Conservation (phyloP, 2,888 invertebrate genomes). For the Pseudococcus jackbeardsleyi region DNA sequence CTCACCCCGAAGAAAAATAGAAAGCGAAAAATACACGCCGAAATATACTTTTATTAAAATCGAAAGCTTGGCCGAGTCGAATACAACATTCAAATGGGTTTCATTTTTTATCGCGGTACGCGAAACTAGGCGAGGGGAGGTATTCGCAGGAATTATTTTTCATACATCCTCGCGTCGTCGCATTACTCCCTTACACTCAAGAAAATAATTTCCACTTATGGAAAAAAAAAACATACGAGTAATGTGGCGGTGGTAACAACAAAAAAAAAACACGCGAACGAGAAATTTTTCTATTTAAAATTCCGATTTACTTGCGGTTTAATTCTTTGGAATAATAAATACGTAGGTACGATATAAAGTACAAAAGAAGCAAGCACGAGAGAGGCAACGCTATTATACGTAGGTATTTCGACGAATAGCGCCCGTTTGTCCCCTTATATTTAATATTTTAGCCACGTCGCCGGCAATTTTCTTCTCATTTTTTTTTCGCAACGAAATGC, state of each 20-base stretch:
- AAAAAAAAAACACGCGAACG: constrained; percentile 39
- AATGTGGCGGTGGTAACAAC: not conserved
- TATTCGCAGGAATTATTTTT: constrained; percentile 12
- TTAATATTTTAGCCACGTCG: constrained; percentile 43
- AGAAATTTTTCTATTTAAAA: constrained; percentile 3
- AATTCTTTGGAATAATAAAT: constrained; percentile 31
- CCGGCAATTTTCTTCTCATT: constrained; percentile 15
- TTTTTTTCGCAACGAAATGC: not conserved
- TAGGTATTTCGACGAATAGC: constrained; percentile 2
- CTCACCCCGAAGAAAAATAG: not conserved
- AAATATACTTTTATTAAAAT: constrained; percentile 38
- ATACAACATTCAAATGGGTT: not conserved
- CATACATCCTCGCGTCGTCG: not conserved
- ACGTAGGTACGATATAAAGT: not conserved
- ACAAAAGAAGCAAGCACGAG: not conserved
- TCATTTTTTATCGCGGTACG: not conserved
- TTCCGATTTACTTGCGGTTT: constrained; percentile 35
- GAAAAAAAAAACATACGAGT: not conserved
- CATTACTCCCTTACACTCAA: not conserved
- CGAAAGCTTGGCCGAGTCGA: not conserved
- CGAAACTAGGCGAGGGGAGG: not conserved
- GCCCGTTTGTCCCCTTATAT: not conserved
- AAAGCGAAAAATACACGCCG: not conserved
- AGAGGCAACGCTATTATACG: not conserved
- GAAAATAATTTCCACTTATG: not conserved